Evolutionary conservation across 2,888 invertebrate species (phyloP).

Genomic region (Dilophus febrilis): DNA sequence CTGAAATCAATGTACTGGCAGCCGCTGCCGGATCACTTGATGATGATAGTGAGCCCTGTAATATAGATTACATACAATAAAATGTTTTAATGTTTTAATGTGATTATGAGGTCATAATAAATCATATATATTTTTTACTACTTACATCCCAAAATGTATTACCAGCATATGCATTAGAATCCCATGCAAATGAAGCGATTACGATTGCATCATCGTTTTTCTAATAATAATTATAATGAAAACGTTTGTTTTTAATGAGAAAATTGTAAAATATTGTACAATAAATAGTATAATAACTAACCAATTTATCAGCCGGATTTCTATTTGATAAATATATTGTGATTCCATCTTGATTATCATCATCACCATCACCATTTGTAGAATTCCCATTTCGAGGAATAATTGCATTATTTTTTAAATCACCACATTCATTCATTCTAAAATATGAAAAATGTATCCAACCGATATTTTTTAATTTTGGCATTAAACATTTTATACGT

Average conservation of each 20-base stretch:
- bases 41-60: slow-evolving; percentile 10
- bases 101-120: no score
- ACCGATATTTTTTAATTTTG: slow-evolving; percentile 35
- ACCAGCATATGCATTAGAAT: slow-evolving; percentile 53
- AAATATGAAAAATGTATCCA: slow-evolving; percentile 54
- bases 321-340: slow-evolving; percentile 35
- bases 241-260: no score
- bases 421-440: slow-evolving; percentile 29
- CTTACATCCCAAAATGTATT: slow-evolving; percentile 51
- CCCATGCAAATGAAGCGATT: slow-evolving; percentile 54
- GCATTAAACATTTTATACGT: slow-evolving; percentile 34
- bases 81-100: no score
- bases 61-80: slow-evolving; percentile 12
- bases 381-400: no score
- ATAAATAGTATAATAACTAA: background rate
- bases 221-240: background rate
- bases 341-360: slow-evolving; percentile 30
- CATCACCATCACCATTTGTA: slow-evolving; percentile 6
- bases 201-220: slow-evolving; percentile 33
- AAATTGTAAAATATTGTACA: background rate
- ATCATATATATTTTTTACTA: no score
- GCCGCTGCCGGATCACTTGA: slow-evolving; percentile 41
- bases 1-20: slow-evolving; percentile 37
- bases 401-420: slow-evolving; percentile 30
- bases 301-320: slow-evolving; percentile 36